Conservation (phyloP, 35 echinoderm and acorn worm genomes). For the Holothuria glaberrima region DNA sequence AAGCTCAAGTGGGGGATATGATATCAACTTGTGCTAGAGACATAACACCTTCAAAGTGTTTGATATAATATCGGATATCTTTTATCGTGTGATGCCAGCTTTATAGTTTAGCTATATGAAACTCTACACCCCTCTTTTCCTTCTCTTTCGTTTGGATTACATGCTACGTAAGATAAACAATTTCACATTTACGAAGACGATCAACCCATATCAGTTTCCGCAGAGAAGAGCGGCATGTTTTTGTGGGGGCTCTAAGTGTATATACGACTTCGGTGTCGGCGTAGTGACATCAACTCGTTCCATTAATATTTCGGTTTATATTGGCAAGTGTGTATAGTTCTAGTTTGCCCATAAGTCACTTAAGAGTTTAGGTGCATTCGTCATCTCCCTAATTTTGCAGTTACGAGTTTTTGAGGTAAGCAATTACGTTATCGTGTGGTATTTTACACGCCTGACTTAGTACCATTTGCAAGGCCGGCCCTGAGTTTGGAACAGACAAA, state of each 20-base stretch:
- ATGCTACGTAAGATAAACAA: conserved; percentile 55
- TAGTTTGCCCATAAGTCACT: conserved; percentile 46
- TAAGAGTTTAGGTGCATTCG: conserved; percentile 5
- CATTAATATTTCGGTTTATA: conserved; percentile 32
- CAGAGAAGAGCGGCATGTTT: conserved; percentile 39
- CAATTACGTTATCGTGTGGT: no score
- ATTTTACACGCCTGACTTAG: no score
- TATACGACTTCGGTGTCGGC: no score
- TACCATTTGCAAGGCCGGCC: no score
- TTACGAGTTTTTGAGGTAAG: no score
- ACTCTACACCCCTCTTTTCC: conserved; percentile 31
- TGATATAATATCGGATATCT: conserved; percentile 56
- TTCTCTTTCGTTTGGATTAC: conserved; percentile 48
- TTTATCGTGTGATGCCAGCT: conserved; percentile 39
- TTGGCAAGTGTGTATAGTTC: conserved; percentile 27
- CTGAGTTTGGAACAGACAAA: no score
- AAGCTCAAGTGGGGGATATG: not conserved
- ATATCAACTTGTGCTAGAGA: not conserved
- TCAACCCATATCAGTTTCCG: conserved; percentile 57
- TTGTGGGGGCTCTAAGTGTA: not conserved
- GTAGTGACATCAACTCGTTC: no score
- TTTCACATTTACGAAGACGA: conserved; percentile 57
- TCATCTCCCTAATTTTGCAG: not conserved
- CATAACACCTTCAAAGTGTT: conserved; percentile 44
- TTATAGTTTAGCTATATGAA: conserved; percentile 58